Base-by-base conservation (phyloP, 2,888 invertebrate genomes). In the Pilophorus perplexus region DNA sequence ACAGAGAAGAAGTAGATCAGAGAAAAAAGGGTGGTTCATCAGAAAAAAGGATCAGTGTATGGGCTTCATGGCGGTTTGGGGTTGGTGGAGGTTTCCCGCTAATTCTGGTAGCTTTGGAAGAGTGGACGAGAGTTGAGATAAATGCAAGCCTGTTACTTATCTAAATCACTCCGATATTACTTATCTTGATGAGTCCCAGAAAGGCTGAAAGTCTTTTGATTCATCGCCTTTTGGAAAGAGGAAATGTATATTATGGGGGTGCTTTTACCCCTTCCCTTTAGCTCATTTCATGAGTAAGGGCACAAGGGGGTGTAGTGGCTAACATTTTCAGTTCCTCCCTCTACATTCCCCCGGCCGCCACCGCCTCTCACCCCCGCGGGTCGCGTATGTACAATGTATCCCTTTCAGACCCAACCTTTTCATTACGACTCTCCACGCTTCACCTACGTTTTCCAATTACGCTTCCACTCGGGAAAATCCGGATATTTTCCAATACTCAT, bases 401-500 rank as follows among this genome's bases (percentile, higher is more conserved):
- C 54, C 25, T 40, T 57, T 57, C 57, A 23, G 57, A 57, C 27
- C 16, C 57, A 22, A 23, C 57, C 57, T 57, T 57, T 57, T 57
- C 57, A 57, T 57, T 57, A 57, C 38, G 57, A 37, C 14, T 23
- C 10, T 14, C 57, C 20, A 40, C 57, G 57, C 40, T 57, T 40
- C 57, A 57, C 57, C 57, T 38, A 23, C 57, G 38, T 23, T 57
- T 25, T 57, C 40, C 57, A 57, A 57, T 57, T 57, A 57, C 57
- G 57, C 57, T 57, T 38, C 42, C 57, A 57, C 40, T 57, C 42
- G 42, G 57, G 57, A 12, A 57, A 57, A 40, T 40, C 57, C 40
- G 57, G 42, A 40, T 40, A 40, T 57, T 57, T 57, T 23, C 57
- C 57, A 57, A 57, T 57, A 57, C 57, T 57, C 57, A 57, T 57